Evolutionary conservation across 2,797 vertebrate genomes (phyloP).

Genomic region (Gymnothorax reevesii): DNA sequence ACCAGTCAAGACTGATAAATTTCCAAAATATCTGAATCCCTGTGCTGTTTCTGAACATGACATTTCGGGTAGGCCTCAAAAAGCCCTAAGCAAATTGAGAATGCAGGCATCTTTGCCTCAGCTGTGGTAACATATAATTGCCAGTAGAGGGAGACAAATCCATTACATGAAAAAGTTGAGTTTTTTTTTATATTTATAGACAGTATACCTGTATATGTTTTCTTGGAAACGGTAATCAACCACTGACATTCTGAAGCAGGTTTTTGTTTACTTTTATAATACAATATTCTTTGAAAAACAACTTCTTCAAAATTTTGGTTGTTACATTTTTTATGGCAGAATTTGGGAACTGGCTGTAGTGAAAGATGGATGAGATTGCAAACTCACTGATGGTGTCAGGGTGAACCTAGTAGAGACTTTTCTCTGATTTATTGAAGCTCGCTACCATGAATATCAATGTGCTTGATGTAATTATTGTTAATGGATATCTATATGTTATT

Average conservation of each 20-base stretch:
- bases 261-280: too few relatives aligned
- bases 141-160: not conserved
- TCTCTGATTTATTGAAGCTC: too few relatives aligned
- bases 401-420: too few relatives aligned
- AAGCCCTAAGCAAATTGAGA: not conserved
- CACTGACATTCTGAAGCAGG: not conserved
- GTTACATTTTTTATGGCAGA: not conserved
- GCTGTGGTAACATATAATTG: not conserved
- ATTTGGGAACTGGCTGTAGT: too few relatives aligned
- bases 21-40: not conserved
- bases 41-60: not conserved
- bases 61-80: not conserved
- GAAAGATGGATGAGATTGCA: too few relatives aligned
- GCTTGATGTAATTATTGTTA: too few relatives aligned
- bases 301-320: not conserved
- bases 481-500: too few relatives aligned
- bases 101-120: not conserved
- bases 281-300: not conserved
- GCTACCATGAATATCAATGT: too few relatives aligned
- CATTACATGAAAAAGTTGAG: conserved; percentile 6
- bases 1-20: not conserved
- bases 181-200: not conserved
- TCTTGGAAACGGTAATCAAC: not conserved
- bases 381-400: too few relatives aligned
- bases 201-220: too few relatives aligned